phyloP scores from a whole-genome alignment of 2,113 vertebrate genomes.

The Carassius gibelio region DNA sequence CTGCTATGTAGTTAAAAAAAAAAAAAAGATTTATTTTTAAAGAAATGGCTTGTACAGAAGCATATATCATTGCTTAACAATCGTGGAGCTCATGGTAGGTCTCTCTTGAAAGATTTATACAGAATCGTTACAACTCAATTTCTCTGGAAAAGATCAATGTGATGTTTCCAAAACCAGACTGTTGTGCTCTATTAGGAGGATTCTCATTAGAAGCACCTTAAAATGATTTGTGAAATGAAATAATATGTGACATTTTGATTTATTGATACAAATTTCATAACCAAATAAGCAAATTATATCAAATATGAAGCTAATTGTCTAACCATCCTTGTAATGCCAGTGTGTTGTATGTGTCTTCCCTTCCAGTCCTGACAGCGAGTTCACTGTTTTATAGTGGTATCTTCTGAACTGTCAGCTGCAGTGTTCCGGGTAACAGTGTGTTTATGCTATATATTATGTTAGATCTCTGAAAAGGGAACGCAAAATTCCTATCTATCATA shows the following conservation, averaged over 20 bases:
- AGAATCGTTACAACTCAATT: background rate
- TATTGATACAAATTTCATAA: background rate
- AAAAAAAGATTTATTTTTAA: background rate
- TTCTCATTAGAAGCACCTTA: background rate
- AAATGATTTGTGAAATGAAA: background rate
- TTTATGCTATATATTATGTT: conserved; percentile 12
- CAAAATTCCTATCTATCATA: background rate
- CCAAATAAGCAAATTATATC: background rate
- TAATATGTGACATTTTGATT: background rate
- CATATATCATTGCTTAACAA: background rate
- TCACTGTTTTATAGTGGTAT: conserved; percentile 9
- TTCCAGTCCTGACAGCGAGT: background rate
- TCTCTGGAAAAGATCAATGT: background rate
- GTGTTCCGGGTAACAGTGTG: background rate
- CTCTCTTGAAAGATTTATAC: conserved; percentile 12
- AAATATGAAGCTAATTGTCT: background rate
- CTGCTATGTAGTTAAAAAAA: background rate
- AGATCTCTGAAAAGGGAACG: background rate
- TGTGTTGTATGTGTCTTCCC: background rate
- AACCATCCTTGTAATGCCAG: background rate
- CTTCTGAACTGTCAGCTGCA: conserved; percentile 26
- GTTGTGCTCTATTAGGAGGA: background rate
- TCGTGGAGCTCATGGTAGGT: background rate
- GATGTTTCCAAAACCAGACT: background rate
- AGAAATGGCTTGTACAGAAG: background rate